These are phyloP conservation scores for Phalera bucephala DNA, from an alignment of 2,888 invertebrate species.

Conservation along the genomic window DNA sequence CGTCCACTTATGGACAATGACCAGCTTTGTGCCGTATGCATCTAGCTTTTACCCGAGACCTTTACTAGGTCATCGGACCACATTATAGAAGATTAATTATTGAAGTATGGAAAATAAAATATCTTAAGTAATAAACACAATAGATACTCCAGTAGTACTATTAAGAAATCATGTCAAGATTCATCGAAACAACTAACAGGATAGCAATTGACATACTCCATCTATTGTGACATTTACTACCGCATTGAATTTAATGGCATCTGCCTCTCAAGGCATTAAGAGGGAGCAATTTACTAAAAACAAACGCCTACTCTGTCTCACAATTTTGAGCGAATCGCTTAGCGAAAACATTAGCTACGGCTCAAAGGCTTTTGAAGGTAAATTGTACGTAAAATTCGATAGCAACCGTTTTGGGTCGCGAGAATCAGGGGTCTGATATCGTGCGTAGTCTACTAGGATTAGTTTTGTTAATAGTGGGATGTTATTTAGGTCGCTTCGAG, in stretches of 20 bases:
- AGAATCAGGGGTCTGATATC: conserved; percentile 48
- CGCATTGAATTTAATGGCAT: conserved; percentile 42
- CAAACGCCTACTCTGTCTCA: conserved; percentile 31
- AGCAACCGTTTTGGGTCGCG: conserved; percentile 56
- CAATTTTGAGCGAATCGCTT: conserved; percentile 62
- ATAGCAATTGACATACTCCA: conserved; percentile 8
- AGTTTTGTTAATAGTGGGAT: conserved; percentile 30
- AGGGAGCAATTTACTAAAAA: conserved; percentile 46
- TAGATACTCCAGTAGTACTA: too few species aligned
- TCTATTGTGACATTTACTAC: conserved; percentile 32
- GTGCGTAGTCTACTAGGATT: conserved; percentile 48
- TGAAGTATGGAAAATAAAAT: too few species aligned
- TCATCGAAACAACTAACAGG: too few species aligned
- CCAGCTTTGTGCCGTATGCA: too few species aligned
- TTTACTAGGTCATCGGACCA: too few species aligned
- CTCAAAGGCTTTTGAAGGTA: conserved; percentile 74
- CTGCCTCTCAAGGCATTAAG: conserved; percentile 34
- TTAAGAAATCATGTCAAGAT: too few species aligned
- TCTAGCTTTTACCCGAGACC: too few species aligned
- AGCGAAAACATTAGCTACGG: conserved; percentile 75
- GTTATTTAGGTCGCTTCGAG: conserved; percentile 24
- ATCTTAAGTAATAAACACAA: too few species aligned
- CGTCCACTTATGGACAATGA: too few species aligned
- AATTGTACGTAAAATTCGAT: conserved; percentile 79
- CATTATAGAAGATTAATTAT: too few species aligned